Conservation (phyloP, 2,113 vertebrate genomes). For the Nothoprocta perdicaria region DNA sequence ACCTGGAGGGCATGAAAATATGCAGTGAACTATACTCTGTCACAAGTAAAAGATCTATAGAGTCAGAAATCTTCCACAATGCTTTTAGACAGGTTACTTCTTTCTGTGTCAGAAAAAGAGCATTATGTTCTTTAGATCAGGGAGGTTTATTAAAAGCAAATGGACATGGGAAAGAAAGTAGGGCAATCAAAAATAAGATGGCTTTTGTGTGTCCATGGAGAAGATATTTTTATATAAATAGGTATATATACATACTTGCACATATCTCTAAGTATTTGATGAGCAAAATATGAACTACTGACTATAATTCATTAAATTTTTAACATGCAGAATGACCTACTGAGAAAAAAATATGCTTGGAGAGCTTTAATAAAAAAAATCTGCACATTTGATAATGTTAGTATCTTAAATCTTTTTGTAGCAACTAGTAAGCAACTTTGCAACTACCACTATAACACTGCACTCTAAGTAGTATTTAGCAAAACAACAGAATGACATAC, state of each 20-base stretch:
- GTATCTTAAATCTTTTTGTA: background rate
- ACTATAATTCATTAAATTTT: background rate
- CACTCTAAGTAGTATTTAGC: background rate
- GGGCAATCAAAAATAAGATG: slow-evolving; percentile 32
- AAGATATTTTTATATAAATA: background rate
- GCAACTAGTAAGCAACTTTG: background rate
- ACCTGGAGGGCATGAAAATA: background rate
- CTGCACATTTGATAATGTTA: background rate
- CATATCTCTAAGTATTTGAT: background rate
- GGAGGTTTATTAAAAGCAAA: slow-evolving; percentile 3
- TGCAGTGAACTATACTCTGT: background rate
- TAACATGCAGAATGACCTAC: background rate
- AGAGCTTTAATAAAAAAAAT: background rate
- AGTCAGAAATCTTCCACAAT: background rate
- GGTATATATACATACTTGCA: background rate
- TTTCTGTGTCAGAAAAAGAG: background rate
- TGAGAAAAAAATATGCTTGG: background rate
- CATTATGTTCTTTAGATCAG: background rate
- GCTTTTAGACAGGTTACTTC: background rate
- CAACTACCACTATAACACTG: background rate
- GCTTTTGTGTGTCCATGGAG: background rate
- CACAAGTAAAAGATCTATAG: background rate
- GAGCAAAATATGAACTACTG: background rate
- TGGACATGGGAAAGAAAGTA: slow-evolving; percentile 5
- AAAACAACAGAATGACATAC: background rate